Evolutionary conservation across 2,797 vertebrate species (phyloP), one percentile per base, ranked within the genome.

Genomic region (Rhynchotus rufescens): DNA sequence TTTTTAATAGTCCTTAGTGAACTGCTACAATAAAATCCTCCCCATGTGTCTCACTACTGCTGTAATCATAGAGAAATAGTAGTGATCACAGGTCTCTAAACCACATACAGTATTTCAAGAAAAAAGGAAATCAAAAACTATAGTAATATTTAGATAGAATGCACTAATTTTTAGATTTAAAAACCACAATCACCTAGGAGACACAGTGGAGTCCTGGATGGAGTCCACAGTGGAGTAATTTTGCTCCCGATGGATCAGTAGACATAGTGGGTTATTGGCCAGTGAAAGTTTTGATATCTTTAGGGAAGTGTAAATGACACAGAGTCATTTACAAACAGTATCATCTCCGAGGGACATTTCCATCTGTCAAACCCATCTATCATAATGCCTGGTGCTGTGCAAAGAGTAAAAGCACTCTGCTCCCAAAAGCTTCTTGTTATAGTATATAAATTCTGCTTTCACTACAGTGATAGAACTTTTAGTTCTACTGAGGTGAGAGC

Each of bases 271-370:
- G 81, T 92, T 90, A 56, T 59, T 88, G 73, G 16, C 3, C 47
- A 88, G 40, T 52, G 80, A 74, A 90, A 84, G 76, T 80, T 93
- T 72, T 94, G 84, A 51, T 59, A 65, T 40, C 51, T 91, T 92
- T 7, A 61, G 49, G 57, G 93, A 36, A 9, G 10, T 86, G 68
- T 52, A 86, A 93, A 61, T 42, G n/a, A 51, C 32, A 60, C 23
- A 40, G 13, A 3, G 14, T 19, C 12, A 56, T 80, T 94, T 92
- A 52, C 54, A 54, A 92, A 90, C 69, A 69, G 52, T 78, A 90
- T 68, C 62, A 87, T 92, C 56, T 54, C 36, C 22, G 52, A 57
- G 25, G 56, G 20, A 76, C 22, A 20, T 42, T 11, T 49, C 36
- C 65, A 28, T 34, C 10, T 26, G 78, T 76, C 56, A 78, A 49